These are phyloP conservation scores for Sinocyclocheilus maitianheensis DNA, from an alignment of 2,113 vertebrate species.

Conservation along the genomic window DNA sequence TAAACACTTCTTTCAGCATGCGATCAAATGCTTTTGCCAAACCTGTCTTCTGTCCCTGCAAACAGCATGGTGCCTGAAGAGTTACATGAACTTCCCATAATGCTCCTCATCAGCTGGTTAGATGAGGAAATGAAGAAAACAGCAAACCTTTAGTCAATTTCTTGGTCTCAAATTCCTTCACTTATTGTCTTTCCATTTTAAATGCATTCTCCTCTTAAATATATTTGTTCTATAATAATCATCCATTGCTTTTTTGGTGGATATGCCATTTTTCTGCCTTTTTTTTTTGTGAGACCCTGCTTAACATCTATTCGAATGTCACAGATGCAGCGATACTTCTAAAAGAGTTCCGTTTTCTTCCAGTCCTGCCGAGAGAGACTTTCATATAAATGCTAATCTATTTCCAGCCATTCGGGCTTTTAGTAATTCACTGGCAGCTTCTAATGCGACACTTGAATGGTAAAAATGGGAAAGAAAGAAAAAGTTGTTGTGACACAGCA, in stretches of 20 bases:
- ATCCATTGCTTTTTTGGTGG: constrained; percentile 28
- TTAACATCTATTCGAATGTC: neutral
- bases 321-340: constrained; percentile 28
- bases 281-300: constrained; percentile 2
- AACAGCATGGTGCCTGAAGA: constrained; percentile 24
- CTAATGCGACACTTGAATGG: constrained; percentile 32
- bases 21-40: constrained; percentile 29
- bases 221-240: constrained; percentile 42
- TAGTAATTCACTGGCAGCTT: constrained; percentile 47
- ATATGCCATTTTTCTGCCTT: constrained; percentile 48
- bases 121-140: neutral
- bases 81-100: neutral
- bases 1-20: constrained; percentile 33
- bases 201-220: neutral
- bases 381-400: constrained; percentile 65
- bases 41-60: constrained; percentile 14
- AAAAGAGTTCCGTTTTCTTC: constrained; percentile 41
- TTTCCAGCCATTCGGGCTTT: constrained; percentile 50
- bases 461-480: constrained; percentile 48
- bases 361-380: constrained; percentile 37
- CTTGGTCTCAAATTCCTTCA: neutral
- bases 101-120: neutral
- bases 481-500: constrained; percentile 51
- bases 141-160: neutral
- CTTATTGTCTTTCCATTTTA: neutral